These are phyloP conservation scores for Sapayoa aenigma DNA, from an alignment of 2,113 vertebrate species.

Conservation along the genomic window DNA sequence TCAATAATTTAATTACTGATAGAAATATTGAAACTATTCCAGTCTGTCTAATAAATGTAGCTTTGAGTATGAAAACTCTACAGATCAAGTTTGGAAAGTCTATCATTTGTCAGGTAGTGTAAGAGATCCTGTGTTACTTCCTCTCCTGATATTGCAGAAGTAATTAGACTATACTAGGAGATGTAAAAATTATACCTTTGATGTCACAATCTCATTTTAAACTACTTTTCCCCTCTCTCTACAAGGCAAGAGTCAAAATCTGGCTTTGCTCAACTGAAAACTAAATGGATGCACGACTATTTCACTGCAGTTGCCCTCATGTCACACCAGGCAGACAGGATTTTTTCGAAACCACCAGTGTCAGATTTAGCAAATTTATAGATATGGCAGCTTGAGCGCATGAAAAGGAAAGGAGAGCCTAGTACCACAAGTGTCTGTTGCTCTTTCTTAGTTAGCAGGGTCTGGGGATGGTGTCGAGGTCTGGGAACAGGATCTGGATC, in stretches of 20 bases:
- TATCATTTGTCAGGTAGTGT: neutral
- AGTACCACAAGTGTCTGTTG: neutral
- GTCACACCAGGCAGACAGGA: neutral
- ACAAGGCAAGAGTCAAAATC: neutral
- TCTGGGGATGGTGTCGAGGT: neutral
- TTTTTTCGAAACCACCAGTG: neutral
- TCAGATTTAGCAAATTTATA: neutral
- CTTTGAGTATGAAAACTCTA: neutral
- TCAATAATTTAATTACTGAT: neutral
- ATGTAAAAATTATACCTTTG: neutral
- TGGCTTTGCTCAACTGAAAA: neutral
- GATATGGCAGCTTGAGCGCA: neutral
- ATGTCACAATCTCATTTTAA: neutral
- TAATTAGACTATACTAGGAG: neutral
- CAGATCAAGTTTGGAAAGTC: neutral
- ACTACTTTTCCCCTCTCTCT: neutral
- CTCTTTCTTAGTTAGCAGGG: fast-evolving
- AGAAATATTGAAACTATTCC: neutral
- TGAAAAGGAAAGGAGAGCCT: neutral
- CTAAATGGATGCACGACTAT: neutral
- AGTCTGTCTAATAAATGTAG: neutral
- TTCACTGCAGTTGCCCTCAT: neutral
- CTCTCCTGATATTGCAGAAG: neutral
- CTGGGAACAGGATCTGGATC: neutral
- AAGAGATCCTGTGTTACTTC: neutral